Conservation (phyloP, 2,888 invertebrate genomes). For the Camponotus fellah region DNA sequence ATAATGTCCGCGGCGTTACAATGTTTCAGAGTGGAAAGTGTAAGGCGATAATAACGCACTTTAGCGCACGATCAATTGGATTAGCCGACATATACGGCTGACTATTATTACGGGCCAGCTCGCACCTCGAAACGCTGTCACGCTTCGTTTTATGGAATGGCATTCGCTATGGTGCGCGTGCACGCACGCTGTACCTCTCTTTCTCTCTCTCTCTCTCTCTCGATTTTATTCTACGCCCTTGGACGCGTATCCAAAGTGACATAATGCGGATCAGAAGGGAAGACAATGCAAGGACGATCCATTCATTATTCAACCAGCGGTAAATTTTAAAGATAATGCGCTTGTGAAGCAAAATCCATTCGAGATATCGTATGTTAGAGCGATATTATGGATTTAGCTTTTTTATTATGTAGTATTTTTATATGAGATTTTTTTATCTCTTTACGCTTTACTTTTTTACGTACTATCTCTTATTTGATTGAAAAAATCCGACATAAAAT, state of each 20-base stretch:
- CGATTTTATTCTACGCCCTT: conserved; percentile 65
- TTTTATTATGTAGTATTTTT: conserved; percentile 7
- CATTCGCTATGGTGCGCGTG: conserved; percentile 63
- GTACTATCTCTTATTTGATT: not conserved
- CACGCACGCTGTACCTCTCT: conserved; percentile 30
- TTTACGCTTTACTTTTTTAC: not conserved
- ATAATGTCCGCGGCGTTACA: conserved; percentile 40
- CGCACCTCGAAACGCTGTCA: conserved; percentile 72
- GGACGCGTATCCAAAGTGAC: conserved; percentile 51
- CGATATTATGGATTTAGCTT: conserved; percentile 4
- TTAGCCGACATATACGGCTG: conserved; percentile 69
- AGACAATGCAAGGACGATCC: conserved; percentile 48
- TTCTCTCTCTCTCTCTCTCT: conserved; percentile 40
- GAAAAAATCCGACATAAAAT: not conserved
- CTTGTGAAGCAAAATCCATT: conserved; percentile 24
- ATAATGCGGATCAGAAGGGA: conserved; percentile 46
- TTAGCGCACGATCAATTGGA: conserved; percentile 76
- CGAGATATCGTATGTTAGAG: conserved; percentile 20
- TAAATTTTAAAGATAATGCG: conserved; percentile 45
- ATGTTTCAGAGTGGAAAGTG: conserved; percentile 66
- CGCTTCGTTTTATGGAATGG: conserved; percentile 72
- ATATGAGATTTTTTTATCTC: not conserved
- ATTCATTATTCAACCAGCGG: conserved; percentile 51
- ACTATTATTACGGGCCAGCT: conserved; percentile 70
- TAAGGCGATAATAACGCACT: conserved; percentile 77